A percentile compares a stretch with the other conserved stretches of the same genome.
Evolutionary conservation across 2,113 vertebrate genomes (phyloP).

Genomic region (Xenopus borealis): DNA sequence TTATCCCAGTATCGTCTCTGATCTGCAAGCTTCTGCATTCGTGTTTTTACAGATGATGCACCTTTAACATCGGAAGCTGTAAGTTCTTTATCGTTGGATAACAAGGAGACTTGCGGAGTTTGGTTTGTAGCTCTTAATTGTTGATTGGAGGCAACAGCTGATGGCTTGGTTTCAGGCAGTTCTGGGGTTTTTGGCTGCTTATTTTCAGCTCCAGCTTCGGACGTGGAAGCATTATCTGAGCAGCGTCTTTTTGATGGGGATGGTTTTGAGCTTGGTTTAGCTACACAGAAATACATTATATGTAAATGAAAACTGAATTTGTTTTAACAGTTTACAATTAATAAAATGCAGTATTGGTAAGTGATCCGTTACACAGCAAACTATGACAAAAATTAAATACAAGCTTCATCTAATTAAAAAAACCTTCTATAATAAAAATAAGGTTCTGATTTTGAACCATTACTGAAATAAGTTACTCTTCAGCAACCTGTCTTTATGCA

Average conservation of each 20-base stretch:
- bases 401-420: too few species aligned
- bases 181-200: constrained; percentile 55
- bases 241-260: constrained; percentile 87
- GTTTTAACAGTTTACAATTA: too few species aligned
- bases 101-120: neutral
- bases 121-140: constrained; percentile 23
- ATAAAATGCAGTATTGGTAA: too few species aligned
- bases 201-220: constrained; percentile 68
- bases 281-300: constrained; percentile 50
- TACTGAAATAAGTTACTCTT: too few species aligned
- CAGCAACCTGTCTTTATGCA: too few species aligned
- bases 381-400: too few species aligned
- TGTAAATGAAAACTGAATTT: neutral
- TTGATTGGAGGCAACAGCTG: constrained; percentile 58
- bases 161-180: neutral
- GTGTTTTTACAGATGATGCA: constrained; percentile 71
- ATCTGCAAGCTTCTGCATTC: constrained; percentile 81
- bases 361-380: too few species aligned
- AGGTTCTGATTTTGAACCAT: too few species aligned
- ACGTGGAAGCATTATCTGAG: constrained; percentile 64
- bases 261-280: constrained; percentile 75
- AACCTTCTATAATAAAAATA: too few species aligned
- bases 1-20: constrained; percentile 83
- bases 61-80: constrained; percentile 42
- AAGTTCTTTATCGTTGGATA: constrained; percentile 44